Conservation (phyloP, 2,888 invertebrate species). For the Zygogramma bicolorata region DNA sequence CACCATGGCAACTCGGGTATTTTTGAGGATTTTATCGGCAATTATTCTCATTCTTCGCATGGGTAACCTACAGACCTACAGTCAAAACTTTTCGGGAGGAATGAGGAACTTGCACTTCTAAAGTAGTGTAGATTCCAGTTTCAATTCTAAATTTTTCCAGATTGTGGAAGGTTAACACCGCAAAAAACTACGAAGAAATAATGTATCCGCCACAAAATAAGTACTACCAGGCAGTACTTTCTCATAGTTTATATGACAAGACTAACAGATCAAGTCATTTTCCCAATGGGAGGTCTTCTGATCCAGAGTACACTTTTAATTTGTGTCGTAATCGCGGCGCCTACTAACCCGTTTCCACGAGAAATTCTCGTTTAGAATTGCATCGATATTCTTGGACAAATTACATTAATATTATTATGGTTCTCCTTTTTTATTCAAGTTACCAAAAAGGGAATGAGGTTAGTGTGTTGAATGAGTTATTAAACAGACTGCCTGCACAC, state of each 20-base stretch:
- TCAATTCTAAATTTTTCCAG: too few species aligned
- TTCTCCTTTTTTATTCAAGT: constrained; percentile 13
- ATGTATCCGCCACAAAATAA: too few species aligned
- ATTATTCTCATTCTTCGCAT: too few species aligned
- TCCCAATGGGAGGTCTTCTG: not conserved
- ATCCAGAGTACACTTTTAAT: not conserved
- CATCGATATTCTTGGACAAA: constrained; percentile 12
- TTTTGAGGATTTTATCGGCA: too few species aligned
- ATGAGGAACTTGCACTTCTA: too few species aligned
- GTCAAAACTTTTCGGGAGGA: too few species aligned
- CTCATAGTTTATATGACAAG: constrained; percentile 4
- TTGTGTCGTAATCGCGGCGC: constrained; percentile 9
- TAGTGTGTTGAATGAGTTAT: constrained; percentile 9
- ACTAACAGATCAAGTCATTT: not conserved
- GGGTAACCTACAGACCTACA: too few species aligned
- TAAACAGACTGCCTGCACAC: not conserved
- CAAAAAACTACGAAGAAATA: too few species aligned
- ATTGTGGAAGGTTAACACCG: too few species aligned
- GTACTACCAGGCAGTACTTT: too few species aligned
- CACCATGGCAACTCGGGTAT: too few species aligned
- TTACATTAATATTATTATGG: constrained; percentile 10
- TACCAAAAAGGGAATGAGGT: constrained; percentile 13
- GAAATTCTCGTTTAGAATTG: constrained; percentile 9
- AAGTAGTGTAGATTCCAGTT: too few species aligned
- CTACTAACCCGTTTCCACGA: constrained; percentile 7